Evolutionary conservation across 1,140 invertebrate species (phyloP).

Genomic region (Lysiphlebus fabarum): DNA sequence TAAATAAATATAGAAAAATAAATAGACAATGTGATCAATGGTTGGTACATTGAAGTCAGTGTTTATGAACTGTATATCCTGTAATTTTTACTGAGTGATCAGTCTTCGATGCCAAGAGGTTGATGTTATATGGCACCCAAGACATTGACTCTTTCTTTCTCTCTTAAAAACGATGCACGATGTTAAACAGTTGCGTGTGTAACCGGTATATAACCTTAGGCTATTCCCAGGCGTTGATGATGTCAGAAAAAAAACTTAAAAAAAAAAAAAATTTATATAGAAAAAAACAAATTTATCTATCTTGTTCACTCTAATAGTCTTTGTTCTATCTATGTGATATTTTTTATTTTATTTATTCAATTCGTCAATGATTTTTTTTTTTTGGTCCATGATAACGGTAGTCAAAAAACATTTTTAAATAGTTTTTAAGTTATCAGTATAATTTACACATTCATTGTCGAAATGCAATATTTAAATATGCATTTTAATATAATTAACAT

Average conservation of each 20-base stretch:
- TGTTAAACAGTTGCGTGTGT: slow-evolving; percentile 32
- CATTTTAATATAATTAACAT: too few species aligned
- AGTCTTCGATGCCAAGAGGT: too few species aligned
- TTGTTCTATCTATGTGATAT: slow-evolving; percentile 12
- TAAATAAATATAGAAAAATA: background rate
- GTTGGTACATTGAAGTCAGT: too few species aligned
- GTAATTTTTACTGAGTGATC: too few species aligned
- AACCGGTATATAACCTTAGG: slow-evolving; percentile 34
- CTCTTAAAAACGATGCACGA: slow-evolving; percentile 12
- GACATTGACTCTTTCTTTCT: too few species aligned
- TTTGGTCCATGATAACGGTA: slow-evolving; percentile 33
- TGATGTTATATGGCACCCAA: too few species aligned
- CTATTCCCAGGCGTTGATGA: slow-evolving; percentile 32
- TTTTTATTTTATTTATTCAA: slow-evolving; percentile 22
- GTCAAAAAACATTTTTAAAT: background rate
- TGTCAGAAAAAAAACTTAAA: slow-evolving; percentile 15
- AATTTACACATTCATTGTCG: too few species aligned
- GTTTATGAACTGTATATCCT: too few species aligned
- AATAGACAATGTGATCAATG: too few species aligned
- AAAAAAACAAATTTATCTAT: too few species aligned
- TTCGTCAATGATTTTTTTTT: slow-evolving; percentile 20
- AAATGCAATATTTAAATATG: too few species aligned
- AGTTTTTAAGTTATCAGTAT: background rate
- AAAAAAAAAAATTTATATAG: too few species aligned
- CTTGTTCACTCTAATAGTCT: background rate